phyloP scores from a whole-genome alignment of 1,140 invertebrate species.

The Batillaria attramentaria region DNA sequence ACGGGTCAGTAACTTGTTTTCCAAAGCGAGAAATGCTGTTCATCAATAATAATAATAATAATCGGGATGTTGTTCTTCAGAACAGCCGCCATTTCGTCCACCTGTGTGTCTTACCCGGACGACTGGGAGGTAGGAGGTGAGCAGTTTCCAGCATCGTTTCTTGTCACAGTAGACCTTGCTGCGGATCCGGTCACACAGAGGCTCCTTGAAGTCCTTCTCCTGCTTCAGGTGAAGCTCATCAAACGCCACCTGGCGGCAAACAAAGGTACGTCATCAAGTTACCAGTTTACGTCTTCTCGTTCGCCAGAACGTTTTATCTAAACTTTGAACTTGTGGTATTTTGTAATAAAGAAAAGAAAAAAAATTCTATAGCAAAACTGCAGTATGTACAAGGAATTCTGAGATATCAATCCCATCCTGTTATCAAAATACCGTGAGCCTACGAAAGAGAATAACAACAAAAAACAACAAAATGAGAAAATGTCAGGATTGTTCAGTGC shows the following conservation, averaged over 20 bases:
- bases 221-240: slow-evolving; percentile 61
- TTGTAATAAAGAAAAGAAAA: background rate
- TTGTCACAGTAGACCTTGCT: slow-evolving; percentile 55
- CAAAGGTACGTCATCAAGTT: slow-evolving; percentile 44
- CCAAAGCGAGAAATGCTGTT: too few species aligned
- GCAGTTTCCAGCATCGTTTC: slow-evolving; percentile 58
- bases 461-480: too few species aligned
- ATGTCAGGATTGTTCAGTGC: too few species aligned
- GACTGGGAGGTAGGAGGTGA: slow-evolving; percentile 60
- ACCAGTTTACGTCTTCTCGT: too few species aligned
- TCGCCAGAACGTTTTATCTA: too few species aligned
- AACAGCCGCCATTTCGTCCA: background rate
- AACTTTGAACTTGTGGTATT: too few species aligned
- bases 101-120: slow-evolving; percentile 32
- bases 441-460: too few species aligned
- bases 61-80: too few species aligned
- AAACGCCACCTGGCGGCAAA: slow-evolving; percentile 54
- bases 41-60: too few species aligned
- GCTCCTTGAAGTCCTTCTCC: background rate
- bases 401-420: background rate
- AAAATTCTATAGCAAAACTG: background rate
- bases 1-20: background rate
- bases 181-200: slow-evolving; percentile 38
- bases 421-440: too few species aligned
- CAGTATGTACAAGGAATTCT: background rate